Evolutionary conservation across 2,888 invertebrate species (phyloP), one percentile per base, ranked within the genome.

Genomic region (Catocala fraxini): DNA sequence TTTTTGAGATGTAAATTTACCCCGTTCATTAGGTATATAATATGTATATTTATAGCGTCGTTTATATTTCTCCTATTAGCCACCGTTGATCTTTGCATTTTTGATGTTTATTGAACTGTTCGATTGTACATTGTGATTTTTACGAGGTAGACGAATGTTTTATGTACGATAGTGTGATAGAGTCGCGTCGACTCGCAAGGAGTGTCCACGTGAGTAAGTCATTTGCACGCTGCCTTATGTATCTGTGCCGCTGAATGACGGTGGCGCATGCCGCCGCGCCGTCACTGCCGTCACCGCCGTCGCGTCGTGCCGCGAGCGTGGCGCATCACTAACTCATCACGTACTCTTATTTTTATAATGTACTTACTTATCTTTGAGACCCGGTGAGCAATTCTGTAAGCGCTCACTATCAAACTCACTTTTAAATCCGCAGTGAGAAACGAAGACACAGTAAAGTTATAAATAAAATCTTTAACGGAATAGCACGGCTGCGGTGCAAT

Each of bases 1-100:
- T 88, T 92, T 92, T 92, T 92, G 91, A 91, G 91, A 92, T 91
- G 88, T 91, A 91, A 89, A 89, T 92, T 92, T 92, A 92, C 92
- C 90, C 83, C 77, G 88, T 92, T 91, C 89, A 82, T 87, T 89
- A 88, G 85, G 70, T 82, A 81, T 85, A 84, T 80, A 63, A 76
- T 48, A 67, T 76, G 63, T 83, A 85, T 86, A 90, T 90, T 91
- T 91, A 88, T 90, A 90, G 89, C 82, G 86, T 88, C 88, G 87
- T 91, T 90, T 91, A 86, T 91, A 90, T 87, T 82, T 89, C 86
- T 88, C 87, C 88, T 89, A 88, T 83, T 89, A 88, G 89, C 90
- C 85, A 87, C 84, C 84, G 91, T 90, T 90, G 87, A 90, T 70
- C 83, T 85, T 85, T 88, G 90, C 87, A 90, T 89, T 92, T 91